phyloP scores from a whole-genome alignment of 2,113 vertebrate species.

The Ictalurus furcatus region DNA sequence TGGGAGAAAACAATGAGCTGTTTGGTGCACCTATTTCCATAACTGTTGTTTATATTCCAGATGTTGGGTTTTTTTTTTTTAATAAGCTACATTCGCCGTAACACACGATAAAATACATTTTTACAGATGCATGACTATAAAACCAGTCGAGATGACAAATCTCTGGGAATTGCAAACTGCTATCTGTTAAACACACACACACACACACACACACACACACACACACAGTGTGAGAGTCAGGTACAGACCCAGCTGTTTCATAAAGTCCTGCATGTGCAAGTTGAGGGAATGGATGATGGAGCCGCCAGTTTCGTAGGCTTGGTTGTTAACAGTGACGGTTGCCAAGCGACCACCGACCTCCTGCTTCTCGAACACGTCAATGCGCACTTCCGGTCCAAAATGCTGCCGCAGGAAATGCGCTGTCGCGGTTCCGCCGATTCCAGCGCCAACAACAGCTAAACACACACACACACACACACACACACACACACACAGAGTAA shows the following conservation, averaged over 20 bases:
- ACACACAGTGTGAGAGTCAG: too few species aligned
- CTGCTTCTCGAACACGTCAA: constrained; percentile 89
- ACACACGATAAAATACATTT: background rate
- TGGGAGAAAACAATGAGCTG: background rate
- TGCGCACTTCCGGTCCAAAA: constrained; percentile 90
- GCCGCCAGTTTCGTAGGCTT: constrained; percentile 90
- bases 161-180: background rate
- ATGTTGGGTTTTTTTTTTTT: background rate
- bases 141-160: background rate
- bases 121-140: background rate
- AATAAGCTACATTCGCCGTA: background rate
- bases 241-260: constrained; percentile 89
- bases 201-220: too few species aligned
- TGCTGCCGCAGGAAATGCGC: constrained; percentile 92
- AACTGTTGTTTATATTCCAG: background rate
- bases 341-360: constrained; percentile 88
- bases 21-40: background rate
- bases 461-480: background rate
- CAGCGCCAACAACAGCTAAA: constrained; percentile 89
- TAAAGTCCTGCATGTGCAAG: constrained; percentile 96
- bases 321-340: constrained; percentile 89
- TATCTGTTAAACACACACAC: background rate
- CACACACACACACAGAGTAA: too few species aligned
- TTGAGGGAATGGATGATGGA: constrained; percentile 93
- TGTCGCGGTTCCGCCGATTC: constrained; percentile 89